Conservation (phyloP, 2,797 vertebrate species). For the Acrocephalus scirpaceus region DNA sequence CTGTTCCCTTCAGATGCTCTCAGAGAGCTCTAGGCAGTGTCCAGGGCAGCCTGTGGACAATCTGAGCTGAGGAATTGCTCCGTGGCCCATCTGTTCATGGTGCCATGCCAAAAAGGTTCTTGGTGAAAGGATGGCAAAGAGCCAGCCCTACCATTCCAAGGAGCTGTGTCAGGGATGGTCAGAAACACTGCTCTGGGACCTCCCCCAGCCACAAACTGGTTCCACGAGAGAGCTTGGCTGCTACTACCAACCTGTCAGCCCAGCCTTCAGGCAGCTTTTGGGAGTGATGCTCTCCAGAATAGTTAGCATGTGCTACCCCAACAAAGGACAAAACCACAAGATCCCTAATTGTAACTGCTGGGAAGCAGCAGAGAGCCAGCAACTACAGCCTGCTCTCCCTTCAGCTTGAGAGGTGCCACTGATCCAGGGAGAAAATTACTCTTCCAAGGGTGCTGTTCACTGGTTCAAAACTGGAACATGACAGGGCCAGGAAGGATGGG, state of each 20-base stretch:
- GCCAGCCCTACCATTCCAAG: neutral
- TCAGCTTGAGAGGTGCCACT: neutral
- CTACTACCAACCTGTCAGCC: neutral
- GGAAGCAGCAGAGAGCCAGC: neutral
- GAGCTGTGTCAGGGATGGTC: neutral
- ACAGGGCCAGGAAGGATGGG: neutral
- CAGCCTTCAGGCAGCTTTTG: neutral
- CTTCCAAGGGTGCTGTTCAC: neutral
- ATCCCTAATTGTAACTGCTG: neutral
- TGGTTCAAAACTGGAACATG: neutral
- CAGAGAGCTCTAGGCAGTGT: slow-evolving; percentile 9
- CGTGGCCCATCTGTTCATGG: neutral
- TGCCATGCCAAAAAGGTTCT: neutral
- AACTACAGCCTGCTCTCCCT: neutral
- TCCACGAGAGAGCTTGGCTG: neutral
- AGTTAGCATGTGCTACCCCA: neutral
- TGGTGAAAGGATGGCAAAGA: neutral
- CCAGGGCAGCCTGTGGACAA: neutral
- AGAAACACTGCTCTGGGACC: neutral
- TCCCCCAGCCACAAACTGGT: neutral
- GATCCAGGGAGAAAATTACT: neutral
- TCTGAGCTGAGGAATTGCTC: neutral
- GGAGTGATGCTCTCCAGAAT: neutral
- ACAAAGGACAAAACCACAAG: neutral
- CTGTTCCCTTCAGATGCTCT: slow-evolving; percentile 53